Evolutionary conservation across 2,797 vertebrate species (phyloP), one percentile per base, ranked within the genome.

Genomic region (Bufotes viridis): DNA sequence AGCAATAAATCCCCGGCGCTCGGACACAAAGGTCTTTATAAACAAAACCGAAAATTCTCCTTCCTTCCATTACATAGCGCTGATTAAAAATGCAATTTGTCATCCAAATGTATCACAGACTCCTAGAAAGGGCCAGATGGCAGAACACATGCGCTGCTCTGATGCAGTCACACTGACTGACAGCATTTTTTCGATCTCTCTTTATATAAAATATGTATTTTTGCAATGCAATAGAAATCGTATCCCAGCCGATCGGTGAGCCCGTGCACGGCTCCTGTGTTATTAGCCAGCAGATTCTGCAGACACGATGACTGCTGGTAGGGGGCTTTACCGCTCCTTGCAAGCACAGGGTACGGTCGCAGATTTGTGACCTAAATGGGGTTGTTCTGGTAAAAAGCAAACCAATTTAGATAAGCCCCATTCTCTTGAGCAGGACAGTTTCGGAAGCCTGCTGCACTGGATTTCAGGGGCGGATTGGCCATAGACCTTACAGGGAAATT

Each of bases 31-130:
- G 26, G 26, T 8, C 34, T 70, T 34, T 18, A 15, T 34, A 70
- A 70, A 70, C 26, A 18, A 42, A 74, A 75, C 18, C 10, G 20
- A 51, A n/a, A 75, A 26, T 75, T 75, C 72, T 75, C 22, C 9
- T 75, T 78, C 55, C 55, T 24, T n/a, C 51, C 81, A 69, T 83
- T 57, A 26, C 1, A 34, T 13, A 70, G 69, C 14, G 15, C 53
- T 72, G 6, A 22, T 72, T 55, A 83, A 69, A 81, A 83, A 67
- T 55, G 81, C 49, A 72, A 83, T 82, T 26, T 78, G 75, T 24
- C 42, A 69, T 72, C 49, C 67, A 72, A 70, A 83, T 83, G 81
- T 70, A 72, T 72, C 55, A 20, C 55, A 83, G 55, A 72, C 81
- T 55, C 24, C 81, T 34, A 42, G 67, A 29, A 72, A 29, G 55